These are phyloP conservation scores for Pinna nobilis DNA, from an alignment of 1,140 invertebrate genomes.

Conservation along the genomic window DNA sequence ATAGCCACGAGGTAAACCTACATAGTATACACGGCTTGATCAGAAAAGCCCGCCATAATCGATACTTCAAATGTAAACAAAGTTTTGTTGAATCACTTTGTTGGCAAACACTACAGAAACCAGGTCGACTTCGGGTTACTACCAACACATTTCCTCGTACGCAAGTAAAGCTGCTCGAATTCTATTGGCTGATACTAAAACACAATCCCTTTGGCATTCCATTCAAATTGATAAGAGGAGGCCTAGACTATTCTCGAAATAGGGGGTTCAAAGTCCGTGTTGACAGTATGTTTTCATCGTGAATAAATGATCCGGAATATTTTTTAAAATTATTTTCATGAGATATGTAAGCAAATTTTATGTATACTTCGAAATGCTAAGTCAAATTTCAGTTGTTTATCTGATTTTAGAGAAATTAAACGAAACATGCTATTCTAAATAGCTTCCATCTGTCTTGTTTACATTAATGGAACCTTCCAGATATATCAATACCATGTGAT, in stretches of 20 bases:
- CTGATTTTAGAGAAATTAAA: not conserved
- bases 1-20: no score
- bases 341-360: not conserved
- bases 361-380: no score
- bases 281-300: not conserved
- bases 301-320: no score
- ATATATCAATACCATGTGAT: slow-evolving; percentile 38
- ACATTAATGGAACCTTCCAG: slow-evolving; percentile 13
- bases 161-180: slow-evolving; percentile 25
- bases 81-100: no score
- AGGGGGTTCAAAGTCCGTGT: slow-evolving; percentile 4
- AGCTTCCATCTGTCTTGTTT: not conserved
- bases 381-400: not conserved
- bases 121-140: slow-evolving; percentile 15
- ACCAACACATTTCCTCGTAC: slow-evolving; percentile 9
- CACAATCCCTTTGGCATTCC: slow-evolving; percentile 53
- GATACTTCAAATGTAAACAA: no score
- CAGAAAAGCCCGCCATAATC: no score
- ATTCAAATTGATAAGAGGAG: slow-evolving; percentile 51
- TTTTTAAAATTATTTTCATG: no score
- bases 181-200: slow-evolving; percentile 50
- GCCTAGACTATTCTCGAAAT: not conserved
- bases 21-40: no score
- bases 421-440: slow-evolving; percentile 21
- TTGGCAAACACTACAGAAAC: no score